These are phyloP conservation scores for Tamandua tetradactyla DNA, from an alignment of 2,797 vertebrate genomes.

Conservation along the genomic window DNA sequence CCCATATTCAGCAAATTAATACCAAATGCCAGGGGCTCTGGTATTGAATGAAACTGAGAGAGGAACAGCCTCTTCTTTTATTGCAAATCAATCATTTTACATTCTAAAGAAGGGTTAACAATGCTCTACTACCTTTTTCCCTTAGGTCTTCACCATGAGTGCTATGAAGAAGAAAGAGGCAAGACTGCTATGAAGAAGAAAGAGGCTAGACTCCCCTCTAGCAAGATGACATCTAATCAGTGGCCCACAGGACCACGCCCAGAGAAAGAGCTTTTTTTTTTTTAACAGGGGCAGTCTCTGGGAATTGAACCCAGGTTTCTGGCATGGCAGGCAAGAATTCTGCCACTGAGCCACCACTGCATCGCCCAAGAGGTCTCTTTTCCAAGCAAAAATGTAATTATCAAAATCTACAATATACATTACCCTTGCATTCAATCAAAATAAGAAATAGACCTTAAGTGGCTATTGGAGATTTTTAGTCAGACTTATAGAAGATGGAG, in stretches of 20 bases:
- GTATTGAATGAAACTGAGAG: neutral
- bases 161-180: neutral
- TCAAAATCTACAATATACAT: neutral
- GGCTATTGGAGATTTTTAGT: neutral
- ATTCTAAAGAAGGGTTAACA: neutral
- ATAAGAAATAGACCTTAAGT: neutral
- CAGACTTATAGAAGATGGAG: neutral
- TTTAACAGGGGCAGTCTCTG: too few species aligned
- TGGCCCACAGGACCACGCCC: neutral
- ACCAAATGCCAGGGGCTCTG: rapidly evolving
- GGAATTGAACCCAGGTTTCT: too few species aligned
- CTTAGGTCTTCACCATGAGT: neutral
- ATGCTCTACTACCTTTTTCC: neutral
- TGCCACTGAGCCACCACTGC: too few species aligned
- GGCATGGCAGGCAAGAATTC: too few species aligned
- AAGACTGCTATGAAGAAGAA: neutral
- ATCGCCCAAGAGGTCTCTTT: neutral
- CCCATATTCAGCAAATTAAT: neutral
- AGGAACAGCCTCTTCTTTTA: neutral
- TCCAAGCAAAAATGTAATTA: neutral
- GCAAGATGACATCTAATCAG: neutral
- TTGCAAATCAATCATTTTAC: neutral
- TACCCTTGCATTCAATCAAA: constrained; percentile 20
- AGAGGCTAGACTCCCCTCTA: neutral
- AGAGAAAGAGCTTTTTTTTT: too few species aligned